Base-by-base conservation (phyloP, 2,888 invertebrate species). In the Drosophila flavopinicola region DNA sequence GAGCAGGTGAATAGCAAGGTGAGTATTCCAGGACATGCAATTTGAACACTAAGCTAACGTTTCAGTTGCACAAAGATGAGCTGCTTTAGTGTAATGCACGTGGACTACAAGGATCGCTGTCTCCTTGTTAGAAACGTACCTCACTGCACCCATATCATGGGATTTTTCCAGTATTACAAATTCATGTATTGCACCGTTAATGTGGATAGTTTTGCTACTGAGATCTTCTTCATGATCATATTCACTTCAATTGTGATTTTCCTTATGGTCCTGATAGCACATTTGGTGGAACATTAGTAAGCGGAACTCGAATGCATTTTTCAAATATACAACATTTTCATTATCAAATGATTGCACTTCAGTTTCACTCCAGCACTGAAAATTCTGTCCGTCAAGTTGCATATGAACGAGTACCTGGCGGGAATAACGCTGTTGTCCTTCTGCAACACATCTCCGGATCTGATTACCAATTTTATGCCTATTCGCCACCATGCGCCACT, bases 321-420 rank as follows among this genome's bases (percentile, higher is more conserved):
- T 10, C 6, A 2, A 0, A 9, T 9, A 11, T 13, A n/a, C n/a
- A n/a, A n/a, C 10, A 1, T 13, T 25, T 6, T 17, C n/a, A 15
- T 7, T 33, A 5, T 9, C 4, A 11, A 15, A 15, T 33, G 13
- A 9, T 33, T 33, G 2, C 10, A 7, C 9, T 13, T 42, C 5
- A 42, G 42, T 15, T 42, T 42, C 7, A 2, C 27, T 15, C n/a
- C 47, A n/a, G 47, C 15, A n/a, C 24, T 72, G 9, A 75, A 75
- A 27, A 75, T 72, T 6, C 9, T 72, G 9, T 44, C 63, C 0
- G 2, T 51, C 2, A 74, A 53, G 24, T 3, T 74, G 24, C 13
- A 53, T 3, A 64, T 80, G 78, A 80, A 69, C 20, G 80, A 77
- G 35, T 69, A 77, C 25, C 6, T 77, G 29, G 63, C 76, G 1